Evolutionary conservation across 2,888 invertebrate genomes (phyloP).

Genomic region (Gandaritis pyraliata): DNA sequence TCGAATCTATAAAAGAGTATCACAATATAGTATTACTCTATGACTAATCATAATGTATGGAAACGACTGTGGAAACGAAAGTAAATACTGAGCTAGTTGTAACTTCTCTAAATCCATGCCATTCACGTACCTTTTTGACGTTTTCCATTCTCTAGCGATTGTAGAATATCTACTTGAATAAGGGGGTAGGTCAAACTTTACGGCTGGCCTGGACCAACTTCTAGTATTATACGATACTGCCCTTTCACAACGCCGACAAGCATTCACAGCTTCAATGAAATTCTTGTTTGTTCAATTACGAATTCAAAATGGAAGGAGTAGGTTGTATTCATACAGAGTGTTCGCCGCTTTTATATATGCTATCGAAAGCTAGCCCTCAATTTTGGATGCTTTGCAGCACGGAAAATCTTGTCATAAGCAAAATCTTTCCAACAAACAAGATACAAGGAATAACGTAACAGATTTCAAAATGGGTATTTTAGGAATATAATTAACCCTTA

Average conservation of each 20-base stretch:
- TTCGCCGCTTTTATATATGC: slow-evolving; percentile 12
- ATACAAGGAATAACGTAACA: background rate
- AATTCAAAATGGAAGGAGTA: slow-evolving; percentile 23
- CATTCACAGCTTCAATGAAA: slow-evolving; percentile 13
- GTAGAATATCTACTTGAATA: too few species aligned
- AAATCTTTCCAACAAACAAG: background rate
- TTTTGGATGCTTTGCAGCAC: slow-evolving; percentile 8
- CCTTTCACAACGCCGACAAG: background rate
- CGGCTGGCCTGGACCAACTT: background rate
- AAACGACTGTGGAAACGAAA: too few species aligned
- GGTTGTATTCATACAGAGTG: slow-evolving; percentile 23
- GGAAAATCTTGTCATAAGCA: slow-evolving; percentile 9
- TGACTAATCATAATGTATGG: too few species aligned
- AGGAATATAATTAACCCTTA: background rate
- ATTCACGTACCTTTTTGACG: too few species aligned
- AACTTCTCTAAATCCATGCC: too few species aligned
- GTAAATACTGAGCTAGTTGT: too few species aligned
- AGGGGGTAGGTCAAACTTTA: background rate
- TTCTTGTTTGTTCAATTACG: slow-evolving; percentile 20
- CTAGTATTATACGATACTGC: background rate
- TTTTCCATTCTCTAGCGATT: too few species aligned
- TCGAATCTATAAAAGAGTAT: too few species aligned
- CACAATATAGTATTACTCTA: too few species aligned
- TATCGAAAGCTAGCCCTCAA: slow-evolving; percentile 19
- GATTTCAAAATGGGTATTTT: background rate